These are phyloP conservation scores for Neosilurus hyrtlii DNA, from an alignment of 2,797 vertebrate species.

Conservation along the genomic window DNA sequence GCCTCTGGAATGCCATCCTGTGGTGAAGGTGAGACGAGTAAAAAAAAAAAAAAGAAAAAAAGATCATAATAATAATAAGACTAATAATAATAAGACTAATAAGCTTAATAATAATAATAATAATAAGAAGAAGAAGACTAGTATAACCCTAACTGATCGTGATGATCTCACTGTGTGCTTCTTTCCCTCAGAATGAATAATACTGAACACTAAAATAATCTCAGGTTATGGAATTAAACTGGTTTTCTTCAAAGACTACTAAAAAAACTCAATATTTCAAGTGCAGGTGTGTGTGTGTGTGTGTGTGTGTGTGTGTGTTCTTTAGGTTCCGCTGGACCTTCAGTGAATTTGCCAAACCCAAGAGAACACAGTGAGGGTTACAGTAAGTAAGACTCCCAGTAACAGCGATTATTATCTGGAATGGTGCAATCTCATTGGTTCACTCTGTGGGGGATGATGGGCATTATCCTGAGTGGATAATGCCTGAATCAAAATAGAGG, in stretches of 20 bases:
- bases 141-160: neutral
- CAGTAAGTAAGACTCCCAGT: neutral
- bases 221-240: neutral
- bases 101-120: neutral
- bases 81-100: neutral
- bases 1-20: neutral
- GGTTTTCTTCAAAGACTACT: neutral
- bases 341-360: neutral
- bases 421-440: too few species aligned
- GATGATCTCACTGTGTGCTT: neutral
- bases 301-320: neutral
- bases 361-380: constrained; percentile 10
- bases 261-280: neutral
- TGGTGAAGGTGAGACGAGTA: neutral
- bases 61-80: neutral
- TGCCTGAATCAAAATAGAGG: too few species aligned
- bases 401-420: too few species aligned
- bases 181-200: too few species aligned
- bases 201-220: too few species aligned
- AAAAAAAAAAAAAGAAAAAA: too few species aligned
- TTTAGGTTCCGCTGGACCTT: neutral
- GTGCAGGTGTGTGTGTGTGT: neutral
- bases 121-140: neutral
- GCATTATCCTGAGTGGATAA: too few species aligned
- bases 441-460: too few species aligned